A percentile compares a stretch with the other conserved stretches of the same genome.
Conservation (phyloP, 2,113 vertebrate genomes). For the Sinocyclocheilus anophthalmus region DNA sequence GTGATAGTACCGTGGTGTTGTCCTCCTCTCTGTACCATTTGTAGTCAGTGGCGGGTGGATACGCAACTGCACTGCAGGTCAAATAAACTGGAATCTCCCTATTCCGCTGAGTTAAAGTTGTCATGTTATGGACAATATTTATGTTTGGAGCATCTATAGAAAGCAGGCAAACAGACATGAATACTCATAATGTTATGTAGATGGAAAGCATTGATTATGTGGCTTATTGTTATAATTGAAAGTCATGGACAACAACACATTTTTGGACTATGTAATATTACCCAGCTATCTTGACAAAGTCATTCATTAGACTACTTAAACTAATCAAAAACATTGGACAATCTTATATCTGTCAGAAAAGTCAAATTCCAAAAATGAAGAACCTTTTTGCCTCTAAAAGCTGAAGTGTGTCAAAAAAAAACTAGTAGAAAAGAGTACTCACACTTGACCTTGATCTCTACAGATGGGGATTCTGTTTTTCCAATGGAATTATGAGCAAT, state of each 20-base stretch:
- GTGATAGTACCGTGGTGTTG: not conserved
- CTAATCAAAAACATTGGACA: not conserved
- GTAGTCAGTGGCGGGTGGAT: constrained; percentile 47
- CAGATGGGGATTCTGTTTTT: constrained; percentile 17
- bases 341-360: not conserved
- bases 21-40: constrained; percentile 58
- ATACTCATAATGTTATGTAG: not conserved
- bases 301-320: no score
- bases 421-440: constrained; percentile 46
- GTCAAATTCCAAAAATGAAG: not conserved
- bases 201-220: not conserved
- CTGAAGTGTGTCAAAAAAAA: not conserved
- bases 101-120: not conserved
- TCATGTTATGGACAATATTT: constrained; percentile 53
- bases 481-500: constrained; percentile 55
- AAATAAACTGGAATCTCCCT: constrained; percentile 48
- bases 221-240: not conserved
- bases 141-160: constrained; percentile 64
- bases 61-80: constrained; percentile 60
- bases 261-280: not conserved
- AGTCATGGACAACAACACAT: not conserved
- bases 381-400: not conserved
- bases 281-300: not conserved
- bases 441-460: constrained; percentile 64
- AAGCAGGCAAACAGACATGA: not conserved